Percentiles rank a stretch among this genome's conserved stretches.
These are phyloP conservation scores for Agriopis marginaria DNA, from an alignment of 2,888 invertebrate genomes.

Conservation along the genomic window DNA sequence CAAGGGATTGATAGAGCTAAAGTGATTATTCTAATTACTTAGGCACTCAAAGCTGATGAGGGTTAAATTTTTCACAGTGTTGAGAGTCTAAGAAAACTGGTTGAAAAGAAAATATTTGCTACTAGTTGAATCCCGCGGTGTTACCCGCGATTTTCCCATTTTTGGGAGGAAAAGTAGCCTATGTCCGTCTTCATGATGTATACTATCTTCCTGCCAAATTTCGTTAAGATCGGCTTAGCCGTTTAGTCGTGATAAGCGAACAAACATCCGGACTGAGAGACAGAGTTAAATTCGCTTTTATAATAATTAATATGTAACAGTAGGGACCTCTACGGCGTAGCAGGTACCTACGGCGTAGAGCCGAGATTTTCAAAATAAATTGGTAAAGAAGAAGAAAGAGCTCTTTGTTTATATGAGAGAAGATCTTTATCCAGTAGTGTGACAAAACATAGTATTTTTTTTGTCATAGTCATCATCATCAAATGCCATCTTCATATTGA, in stretches of 20 bases:
- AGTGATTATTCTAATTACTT: conserved; percentile 3
- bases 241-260: too few species aligned
- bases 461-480: too few species aligned
- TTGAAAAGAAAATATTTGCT: neutral
- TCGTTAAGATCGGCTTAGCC: too few species aligned
- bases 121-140: too few species aligned
- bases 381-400: too few species aligned
- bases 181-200: too few species aligned
- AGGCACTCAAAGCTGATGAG: conserved; percentile 9
- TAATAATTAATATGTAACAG: neutral
- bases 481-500: too few species aligned
- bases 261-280: too few species aligned
- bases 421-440: neutral
- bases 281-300: too few species aligned
- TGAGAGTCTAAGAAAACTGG: neutral
- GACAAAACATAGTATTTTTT: neutral
- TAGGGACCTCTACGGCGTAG: neutral
- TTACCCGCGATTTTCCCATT: too few species aligned
- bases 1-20: conserved; percentile 15
- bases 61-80: neutral
- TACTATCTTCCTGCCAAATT: too few species aligned
- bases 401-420: neutral
- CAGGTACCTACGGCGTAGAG: neutral
- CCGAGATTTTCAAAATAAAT: neutral
- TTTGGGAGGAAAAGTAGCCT: too few species aligned